A percentile compares a stretch with the other conserved stretches of the same genome.
phyloP scores from a whole-genome alignment of 2,113 vertebrate species.

The Eidolon helvum region DNA sequence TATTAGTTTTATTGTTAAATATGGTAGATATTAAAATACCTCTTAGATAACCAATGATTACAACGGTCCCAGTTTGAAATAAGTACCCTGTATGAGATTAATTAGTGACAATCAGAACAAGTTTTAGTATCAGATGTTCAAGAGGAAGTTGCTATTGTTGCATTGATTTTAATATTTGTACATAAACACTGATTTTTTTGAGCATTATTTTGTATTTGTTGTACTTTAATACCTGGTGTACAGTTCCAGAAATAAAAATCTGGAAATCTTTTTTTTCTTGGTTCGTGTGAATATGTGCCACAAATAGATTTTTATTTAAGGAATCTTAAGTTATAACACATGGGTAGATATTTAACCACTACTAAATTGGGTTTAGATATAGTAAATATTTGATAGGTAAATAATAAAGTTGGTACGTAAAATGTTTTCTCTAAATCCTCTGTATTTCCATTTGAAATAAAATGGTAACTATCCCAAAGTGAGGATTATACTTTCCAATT shows the following conservation, averaged over 20 bases:
- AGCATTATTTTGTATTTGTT: slow-evolving; percentile 99
- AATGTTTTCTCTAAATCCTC: background rate
- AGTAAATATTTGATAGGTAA: background rate
- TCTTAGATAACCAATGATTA: slow-evolving; percentile 78
- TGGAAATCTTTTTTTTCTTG: slow-evolving; percentile 91
- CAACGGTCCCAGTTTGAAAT: slow-evolving; percentile 77
- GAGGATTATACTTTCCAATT: background rate
- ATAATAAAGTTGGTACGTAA: background rate
- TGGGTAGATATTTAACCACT: background rate
- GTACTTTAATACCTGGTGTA: slow-evolving; percentile 99
- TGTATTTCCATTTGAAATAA: background rate
- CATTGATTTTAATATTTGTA: slow-evolving; percentile 98
- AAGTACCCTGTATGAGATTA: slow-evolving; percentile 82
- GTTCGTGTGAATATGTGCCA: slow-evolving; percentile 72
- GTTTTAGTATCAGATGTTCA: slow-evolving; percentile 93
- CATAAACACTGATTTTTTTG: slow-evolving; percentile 98
- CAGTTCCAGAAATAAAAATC: slow-evolving; percentile 99
- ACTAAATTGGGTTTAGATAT: background rate
- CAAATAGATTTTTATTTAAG: background rate
- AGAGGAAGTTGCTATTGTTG: slow-evolving; percentile 94
- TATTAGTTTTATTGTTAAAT: slow-evolving; percentile 81
- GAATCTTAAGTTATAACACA: background rate
- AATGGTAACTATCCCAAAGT: background rate
- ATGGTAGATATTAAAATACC: slow-evolving; percentile 75
- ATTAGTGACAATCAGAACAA: slow-evolving; percentile 97